Evolutionary conservation across 92 coral and sea anemone genomes (phyloP), one percentile per base, ranked within the genome.

Genomic region (Zoanthus sansibaricus): DNA sequence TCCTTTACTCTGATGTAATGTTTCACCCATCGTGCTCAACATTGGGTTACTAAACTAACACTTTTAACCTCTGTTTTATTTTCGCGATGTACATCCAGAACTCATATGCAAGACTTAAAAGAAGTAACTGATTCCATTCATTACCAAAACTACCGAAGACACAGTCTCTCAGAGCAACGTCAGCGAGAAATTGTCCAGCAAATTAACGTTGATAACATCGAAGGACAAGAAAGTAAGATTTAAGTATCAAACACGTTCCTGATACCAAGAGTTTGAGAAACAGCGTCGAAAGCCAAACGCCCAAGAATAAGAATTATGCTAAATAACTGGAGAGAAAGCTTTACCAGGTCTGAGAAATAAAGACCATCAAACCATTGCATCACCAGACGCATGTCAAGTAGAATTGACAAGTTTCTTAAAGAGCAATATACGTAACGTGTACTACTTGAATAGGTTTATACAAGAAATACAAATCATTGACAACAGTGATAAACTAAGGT

Each of bases 31-130:
- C 55, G 9, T 11, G 55, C 10, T 67, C 14, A 20, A 9, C 13
- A 67, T 8, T 8, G 1, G 33, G 8, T 6, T 18, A 30, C 20
- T 14, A 10, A 59, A 59, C 21, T 67, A 8, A 21, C 13, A 21
- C 7, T 7, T 49, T 49, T 49, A 3, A 1, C 12, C 7, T 49
- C 55, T 49, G 42, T 49, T 49, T 49, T 49, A 5, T 49, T 49
- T 37, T 2, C 14, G 47, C 64, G 42, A 25, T 12, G n/a, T 10
- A 6, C 54, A 20, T 45, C 16, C 91, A 97, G 99, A 86, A 97
- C 99, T 12, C 99, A 97, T 89, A 97, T 97, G 98, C 99, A 97
- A 89, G 99, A 97, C 86, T 82, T 97, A 71, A 97, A 97, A 86
- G 99, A 97, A 75, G 99, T 97, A 7, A 97, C 99, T 25, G 93